A percentile compares a stretch with the other conserved stretches of the same genome.
phyloP scores from a whole-genome alignment of 2,113 vertebrate genomes.

The Phyllostomus hastatus region DNA sequence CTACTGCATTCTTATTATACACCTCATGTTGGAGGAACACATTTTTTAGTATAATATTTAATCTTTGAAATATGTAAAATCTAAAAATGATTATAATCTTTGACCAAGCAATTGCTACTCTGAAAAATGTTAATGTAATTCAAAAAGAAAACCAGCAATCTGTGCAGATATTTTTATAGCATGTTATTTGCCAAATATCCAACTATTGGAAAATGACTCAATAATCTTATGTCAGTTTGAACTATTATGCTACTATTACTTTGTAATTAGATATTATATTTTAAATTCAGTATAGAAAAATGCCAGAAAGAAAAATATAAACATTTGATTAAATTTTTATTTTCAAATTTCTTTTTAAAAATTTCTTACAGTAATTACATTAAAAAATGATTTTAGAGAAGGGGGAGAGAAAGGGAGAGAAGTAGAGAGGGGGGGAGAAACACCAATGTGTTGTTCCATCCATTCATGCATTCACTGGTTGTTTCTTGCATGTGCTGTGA shows the following conservation, averaged over 20 bases:
- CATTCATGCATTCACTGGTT: no score
- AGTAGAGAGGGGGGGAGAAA: no score
- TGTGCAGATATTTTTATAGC: neutral
- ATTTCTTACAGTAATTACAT: no score
- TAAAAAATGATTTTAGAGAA: no score
- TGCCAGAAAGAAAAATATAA: neutral
- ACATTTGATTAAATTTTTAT: neutral
- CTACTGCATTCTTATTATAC: neutral
- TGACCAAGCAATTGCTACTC: neutral
- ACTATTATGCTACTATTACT: neutral
- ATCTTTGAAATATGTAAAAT: slow-evolving; percentile 11
- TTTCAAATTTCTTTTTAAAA: neutral
- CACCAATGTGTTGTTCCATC: no score
- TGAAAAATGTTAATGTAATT: slow-evolving; percentile 15
- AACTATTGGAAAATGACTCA: slow-evolving; percentile 1
- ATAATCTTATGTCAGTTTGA: neutral
- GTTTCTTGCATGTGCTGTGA: no score
- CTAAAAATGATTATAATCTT: neutral
- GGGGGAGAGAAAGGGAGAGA: no score
- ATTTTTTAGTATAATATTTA: neutral
- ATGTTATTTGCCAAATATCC: neutral
- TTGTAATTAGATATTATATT: slow-evolving; percentile 1
- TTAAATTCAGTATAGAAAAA: slow-evolving; percentile 28
- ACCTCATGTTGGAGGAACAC: neutral
- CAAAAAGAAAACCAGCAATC: slow-evolving; percentile 14